A percentile compares a stretch with the other conserved stretches of the same genome.
Conservation (phyloP, 2,113 vertebrate species). For the Platysternon megacephalum region DNA sequence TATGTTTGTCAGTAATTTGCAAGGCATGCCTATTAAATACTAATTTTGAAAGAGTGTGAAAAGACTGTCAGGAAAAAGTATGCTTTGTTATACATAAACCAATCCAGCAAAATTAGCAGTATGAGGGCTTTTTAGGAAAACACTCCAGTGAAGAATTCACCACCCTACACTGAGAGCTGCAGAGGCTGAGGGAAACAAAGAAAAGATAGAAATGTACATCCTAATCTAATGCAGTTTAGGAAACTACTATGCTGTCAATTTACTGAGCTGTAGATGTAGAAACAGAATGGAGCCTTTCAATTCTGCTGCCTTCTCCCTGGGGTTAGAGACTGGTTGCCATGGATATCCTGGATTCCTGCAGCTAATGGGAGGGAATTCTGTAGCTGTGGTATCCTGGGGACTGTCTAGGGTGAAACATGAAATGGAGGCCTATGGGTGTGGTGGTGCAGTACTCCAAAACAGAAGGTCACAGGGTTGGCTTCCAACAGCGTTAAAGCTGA, state of each 20-base stretch:
- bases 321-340: constrained; percentile 95
- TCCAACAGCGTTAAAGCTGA: constrained; percentile 43
- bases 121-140: accelerated
- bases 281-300: constrained; percentile 91
- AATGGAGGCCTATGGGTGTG: constrained; percentile 78
- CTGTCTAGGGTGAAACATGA: constrained; percentile 84
- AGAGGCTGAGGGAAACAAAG: constrained; percentile 65
- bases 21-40: background rate
- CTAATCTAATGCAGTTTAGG: constrained; percentile 68
- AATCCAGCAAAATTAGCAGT: background rate
- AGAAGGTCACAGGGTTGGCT: constrained; percentile 77
- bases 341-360: constrained; percentile 94
- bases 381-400: constrained; percentile 85
- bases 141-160: background rate
- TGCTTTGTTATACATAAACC: background rate
- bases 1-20: constrained; percentile 21
- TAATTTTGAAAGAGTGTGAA: constrained; percentile 2
- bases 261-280: constrained; percentile 81
- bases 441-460: constrained; percentile 79
- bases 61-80: background rate
- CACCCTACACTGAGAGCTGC: background rate
- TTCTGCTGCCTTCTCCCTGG: constrained; percentile 89
- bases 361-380: constrained; percentile 90
- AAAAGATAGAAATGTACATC: constrained; percentile 70
- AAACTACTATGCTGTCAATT: constrained; percentile 76